Evolutionary conservation across 2,888 invertebrate species (phyloP).

Genomic region (Melanostoma scalare): DNA sequence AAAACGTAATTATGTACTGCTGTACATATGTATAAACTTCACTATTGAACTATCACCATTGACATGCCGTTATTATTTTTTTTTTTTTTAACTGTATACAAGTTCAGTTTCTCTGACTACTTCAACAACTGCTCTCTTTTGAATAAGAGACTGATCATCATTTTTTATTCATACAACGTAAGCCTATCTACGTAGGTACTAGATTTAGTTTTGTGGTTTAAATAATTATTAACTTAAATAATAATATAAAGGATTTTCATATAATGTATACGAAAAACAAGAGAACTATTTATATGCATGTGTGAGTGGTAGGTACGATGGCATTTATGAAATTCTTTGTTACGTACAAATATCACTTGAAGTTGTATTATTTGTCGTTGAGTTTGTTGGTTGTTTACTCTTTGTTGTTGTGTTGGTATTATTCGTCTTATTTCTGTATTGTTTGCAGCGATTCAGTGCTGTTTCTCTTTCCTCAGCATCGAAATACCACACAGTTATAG

Average conservation of each 20-base stretch:
- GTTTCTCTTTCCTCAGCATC: conserved; percentile 91
- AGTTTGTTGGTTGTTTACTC: conserved; percentile 53
- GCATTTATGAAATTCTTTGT: conserved; percentile 74
- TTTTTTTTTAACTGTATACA: neutral
- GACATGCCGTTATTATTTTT: no score
- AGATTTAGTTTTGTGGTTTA: conserved; percentile 50
- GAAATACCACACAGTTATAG: conserved; percentile 96
- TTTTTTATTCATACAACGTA: conserved; percentile 30
- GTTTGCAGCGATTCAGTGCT: conserved; percentile 82
- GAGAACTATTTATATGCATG: conserved; percentile 64
- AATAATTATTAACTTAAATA: conserved; percentile 58
- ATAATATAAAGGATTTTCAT: conserved; percentile 48
- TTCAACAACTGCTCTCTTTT: conserved; percentile 18
- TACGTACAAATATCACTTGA: conserved; percentile 79
- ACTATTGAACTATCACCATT: conserved; percentile 12
- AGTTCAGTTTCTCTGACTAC: conserved; percentile 18
- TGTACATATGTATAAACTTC: conserved; percentile 11
- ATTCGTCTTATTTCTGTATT: conserved; percentile 61
- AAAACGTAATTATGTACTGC: conserved; percentile 10
- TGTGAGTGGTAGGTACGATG: conserved; percentile 72
- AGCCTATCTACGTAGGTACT: conserved; percentile 43
- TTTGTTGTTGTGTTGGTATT: conserved; percentile 51
- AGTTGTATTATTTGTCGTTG: conserved; percentile 76
- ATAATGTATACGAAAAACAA: conserved; percentile 34
- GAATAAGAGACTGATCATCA: conserved; percentile 32